These are phyloP conservation scores for Agonopterix arenella DNA, from an alignment of 2,888 invertebrate species.

Conservation along the genomic window DNA sequence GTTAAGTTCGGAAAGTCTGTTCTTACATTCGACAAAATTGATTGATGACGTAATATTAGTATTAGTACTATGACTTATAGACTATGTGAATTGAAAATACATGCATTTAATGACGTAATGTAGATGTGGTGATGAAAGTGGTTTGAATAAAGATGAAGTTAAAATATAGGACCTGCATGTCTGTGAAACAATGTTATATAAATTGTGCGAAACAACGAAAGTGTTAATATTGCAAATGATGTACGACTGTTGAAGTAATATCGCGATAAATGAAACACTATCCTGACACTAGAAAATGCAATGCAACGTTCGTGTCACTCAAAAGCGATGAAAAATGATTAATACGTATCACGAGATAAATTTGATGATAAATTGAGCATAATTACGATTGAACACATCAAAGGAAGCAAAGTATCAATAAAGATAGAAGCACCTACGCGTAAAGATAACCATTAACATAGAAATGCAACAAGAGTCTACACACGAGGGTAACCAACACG, in stretches of 20 bases:
- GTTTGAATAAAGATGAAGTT: not conserved
- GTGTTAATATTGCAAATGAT: too few species aligned
- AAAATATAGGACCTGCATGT: not conserved
- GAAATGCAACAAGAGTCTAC: constrained; percentile 26
- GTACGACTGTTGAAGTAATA: too few species aligned
- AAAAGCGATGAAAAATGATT: too few species aligned
- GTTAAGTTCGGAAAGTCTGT: constrained; percentile 38
- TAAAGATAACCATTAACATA: constrained; percentile 21
- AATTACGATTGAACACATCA: constrained; percentile 66
- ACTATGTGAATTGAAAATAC: not conserved
- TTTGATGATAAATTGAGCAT: constrained; percentile 56
- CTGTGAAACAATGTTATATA: not conserved
- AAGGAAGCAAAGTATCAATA: constrained; percentile 57
- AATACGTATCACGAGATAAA: constrained; percentile 6
- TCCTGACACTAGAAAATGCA: too few species aligned
- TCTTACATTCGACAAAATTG: constrained; percentile 11
- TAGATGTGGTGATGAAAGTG: too few species aligned
- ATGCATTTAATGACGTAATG: too few species aligned
- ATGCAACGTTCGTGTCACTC: too few species aligned
- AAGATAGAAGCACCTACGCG: constrained; percentile 38
- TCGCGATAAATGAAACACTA: too few species aligned
- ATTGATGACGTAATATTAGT: not conserved
- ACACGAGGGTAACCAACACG: constrained; percentile 14
- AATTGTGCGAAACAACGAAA: not conserved
- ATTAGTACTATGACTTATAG: not conserved